Evolutionary conservation across 2,888 invertebrate species (phyloP).

Genomic region (Anorthoa munda): DNA sequence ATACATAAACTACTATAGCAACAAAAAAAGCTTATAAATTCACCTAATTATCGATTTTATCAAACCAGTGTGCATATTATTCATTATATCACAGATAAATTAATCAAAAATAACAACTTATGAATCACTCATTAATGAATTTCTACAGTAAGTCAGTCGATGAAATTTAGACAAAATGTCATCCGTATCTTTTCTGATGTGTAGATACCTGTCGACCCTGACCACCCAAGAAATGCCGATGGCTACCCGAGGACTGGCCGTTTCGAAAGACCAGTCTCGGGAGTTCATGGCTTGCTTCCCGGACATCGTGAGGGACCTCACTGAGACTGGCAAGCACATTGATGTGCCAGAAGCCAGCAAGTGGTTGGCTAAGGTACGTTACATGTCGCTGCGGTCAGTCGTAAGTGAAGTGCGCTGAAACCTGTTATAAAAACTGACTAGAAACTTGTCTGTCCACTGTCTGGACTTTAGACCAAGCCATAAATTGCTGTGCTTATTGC

Average conservation of each 20-base stretch:
- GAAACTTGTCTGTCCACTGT: constrained; percentile 62
- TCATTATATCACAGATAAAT: constrained; percentile 36
- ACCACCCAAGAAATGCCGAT: constrained; percentile 91
- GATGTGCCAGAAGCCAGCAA: constrained; percentile 95
- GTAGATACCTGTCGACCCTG: constrained; percentile 91
- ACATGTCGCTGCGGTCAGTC: constrained; percentile 75
- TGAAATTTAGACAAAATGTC: constrained; percentile 51
- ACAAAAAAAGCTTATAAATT: constrained; percentile 25
- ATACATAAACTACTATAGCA: background rate
- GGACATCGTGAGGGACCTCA: constrained; percentile 96
- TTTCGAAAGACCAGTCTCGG: constrained; percentile 95
- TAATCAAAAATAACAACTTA: constrained; percentile 2
- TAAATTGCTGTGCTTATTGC: constrained; percentile 39
- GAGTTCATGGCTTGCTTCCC: constrained; percentile 97
- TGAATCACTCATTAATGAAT: constrained; percentile 16
- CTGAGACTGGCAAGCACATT: constrained; percentile 93
- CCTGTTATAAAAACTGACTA: constrained; percentile 66
- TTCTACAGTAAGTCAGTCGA: constrained; percentile 50
- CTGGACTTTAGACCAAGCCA: constrained; percentile 59
- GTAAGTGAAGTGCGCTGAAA: constrained; percentile 69
- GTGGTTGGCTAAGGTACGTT: constrained; percentile 94
- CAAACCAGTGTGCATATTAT: background rate
- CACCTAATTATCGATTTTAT: constrained; percentile 23
- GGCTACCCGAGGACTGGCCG: constrained; percentile 92
- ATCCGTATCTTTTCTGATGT: constrained; percentile 73